These are phyloP conservation scores for Halocynthia roretzi DNA, from an alignment of 23 tunicate species.

Conservation along the genomic window DNA sequence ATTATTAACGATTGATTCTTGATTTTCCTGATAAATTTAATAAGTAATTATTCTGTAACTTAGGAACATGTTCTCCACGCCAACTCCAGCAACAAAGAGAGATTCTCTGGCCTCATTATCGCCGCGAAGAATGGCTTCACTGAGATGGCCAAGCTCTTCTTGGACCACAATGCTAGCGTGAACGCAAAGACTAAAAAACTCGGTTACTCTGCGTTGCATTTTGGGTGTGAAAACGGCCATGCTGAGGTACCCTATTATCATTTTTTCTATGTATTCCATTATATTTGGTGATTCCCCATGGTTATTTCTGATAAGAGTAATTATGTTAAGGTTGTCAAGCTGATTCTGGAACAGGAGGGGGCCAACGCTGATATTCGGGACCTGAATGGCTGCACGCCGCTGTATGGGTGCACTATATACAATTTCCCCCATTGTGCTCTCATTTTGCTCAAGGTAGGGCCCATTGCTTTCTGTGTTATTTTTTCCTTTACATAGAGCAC, in stretches of 20 bases:
- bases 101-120: constrained; percentile 46
- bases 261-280: neutral
- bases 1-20: neutral
- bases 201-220: constrained; percentile 40
- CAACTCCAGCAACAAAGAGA: constrained; percentile 38
- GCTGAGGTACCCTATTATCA: constrained; percentile 32
- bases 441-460: constrained; percentile 37
- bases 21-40: neutral
- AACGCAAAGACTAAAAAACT: constrained; percentile 23
- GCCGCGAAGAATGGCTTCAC: constrained; percentile 50
- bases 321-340: constrained; percentile 32
- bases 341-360: constrained; percentile 29
- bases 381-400: constrained; percentile 63
- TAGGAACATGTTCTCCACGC: constrained; percentile 59
- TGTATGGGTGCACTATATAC: constrained; percentile 60
- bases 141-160: constrained; percentile 52
- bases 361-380: constrained; percentile 48
- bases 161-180: constrained; percentile 39
- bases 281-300: too few species aligned
- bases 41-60: neutral
- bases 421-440: constrained; percentile 35
- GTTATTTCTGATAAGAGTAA: too few species aligned
- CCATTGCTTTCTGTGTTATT: too few species aligned
- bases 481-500: too few species aligned
- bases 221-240: constrained; percentile 73